Evolutionary conservation across 2,888 invertebrate species (phyloP).

Genomic region (Troglohyphantes excavatus): DNA sequence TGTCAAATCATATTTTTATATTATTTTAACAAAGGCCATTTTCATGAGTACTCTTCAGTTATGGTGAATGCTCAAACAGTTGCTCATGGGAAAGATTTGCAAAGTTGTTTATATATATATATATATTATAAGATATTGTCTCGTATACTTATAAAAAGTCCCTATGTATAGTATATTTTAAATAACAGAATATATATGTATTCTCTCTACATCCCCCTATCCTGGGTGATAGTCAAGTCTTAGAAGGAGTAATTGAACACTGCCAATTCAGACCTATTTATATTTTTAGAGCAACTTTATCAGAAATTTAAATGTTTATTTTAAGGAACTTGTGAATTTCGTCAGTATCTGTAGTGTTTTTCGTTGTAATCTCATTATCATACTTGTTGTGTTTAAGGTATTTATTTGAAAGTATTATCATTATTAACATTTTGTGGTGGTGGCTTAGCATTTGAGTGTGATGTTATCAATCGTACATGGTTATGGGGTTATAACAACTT

Average conservation of each 20-base stretch:
- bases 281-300: constrained; percentile 74
- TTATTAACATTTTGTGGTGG: neutral
- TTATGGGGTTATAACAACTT: too few relatives aligned
- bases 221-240: constrained; percentile 43
- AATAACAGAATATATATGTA: constrained; percentile 34
- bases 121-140: constrained; percentile 31
- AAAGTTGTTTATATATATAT: constrained; percentile 42
- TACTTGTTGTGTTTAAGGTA: neutral
- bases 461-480: neutral
- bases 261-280: constrained; percentile 71
- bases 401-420: constrained; percentile 38
- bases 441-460: constrained; percentile 16
- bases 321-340: neutral
- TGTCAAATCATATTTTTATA: too few relatives aligned
- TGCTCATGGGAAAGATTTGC: constrained; percentile 3
- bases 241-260: constrained; percentile 46
- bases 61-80: constrained; percentile 33
- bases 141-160: constrained; percentile 38
- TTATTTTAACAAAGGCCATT: too few relatives aligned
- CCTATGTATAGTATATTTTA: constrained; percentile 66
- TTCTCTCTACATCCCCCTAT: constrained; percentile 7
- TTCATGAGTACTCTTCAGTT: too few relatives aligned
- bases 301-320: constrained; percentile 8
- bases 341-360: neutral
- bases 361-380: neutral